Conservation (phyloP, 2,797 vertebrate species). For the Dermochelys coriacea region DNA sequence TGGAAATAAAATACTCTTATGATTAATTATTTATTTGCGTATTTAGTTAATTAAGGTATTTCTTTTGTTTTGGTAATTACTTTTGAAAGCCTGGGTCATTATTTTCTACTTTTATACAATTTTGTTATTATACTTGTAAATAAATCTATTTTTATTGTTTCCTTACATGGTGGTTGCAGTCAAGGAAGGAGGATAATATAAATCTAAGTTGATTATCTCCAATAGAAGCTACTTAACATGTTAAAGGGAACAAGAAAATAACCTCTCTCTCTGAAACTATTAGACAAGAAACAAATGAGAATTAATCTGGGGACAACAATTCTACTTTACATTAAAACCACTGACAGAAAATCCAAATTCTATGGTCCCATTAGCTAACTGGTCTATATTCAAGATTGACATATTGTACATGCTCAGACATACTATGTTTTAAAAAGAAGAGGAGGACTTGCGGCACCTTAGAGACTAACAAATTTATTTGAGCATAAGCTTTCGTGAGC, state of each 20-base stretch:
- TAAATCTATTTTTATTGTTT: neutral
- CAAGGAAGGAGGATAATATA: neutral
- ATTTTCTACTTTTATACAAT: constrained; percentile 14
- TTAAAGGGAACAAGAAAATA: neutral
- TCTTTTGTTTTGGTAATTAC: neutral
- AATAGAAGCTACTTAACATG: neutral
- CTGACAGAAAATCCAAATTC: neutral
- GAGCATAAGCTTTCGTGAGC: no score
- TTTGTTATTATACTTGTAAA: constrained; percentile 3
- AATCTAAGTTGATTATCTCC: neutral
- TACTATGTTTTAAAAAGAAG: neutral
- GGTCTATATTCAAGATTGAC: neutral
- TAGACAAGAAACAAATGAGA: neutral
- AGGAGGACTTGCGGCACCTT: no score
- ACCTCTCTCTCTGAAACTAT: neutral
- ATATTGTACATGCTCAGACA: neutral
- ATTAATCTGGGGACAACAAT: neutral
- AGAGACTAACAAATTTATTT: no score
- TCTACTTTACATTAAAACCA: neutral
- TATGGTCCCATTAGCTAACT: neutral
- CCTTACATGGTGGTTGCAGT: neutral
- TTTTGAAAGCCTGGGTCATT: neutral
- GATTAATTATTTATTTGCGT: neutral
- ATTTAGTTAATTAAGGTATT: neutral
- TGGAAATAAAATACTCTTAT: neutral